Percentiles rank a stretch among this genome's conserved stretches.
phyloP scores from a whole-genome alignment of 2,797 vertebrate genomes.

The Sebastes matsubarae region DNA sequence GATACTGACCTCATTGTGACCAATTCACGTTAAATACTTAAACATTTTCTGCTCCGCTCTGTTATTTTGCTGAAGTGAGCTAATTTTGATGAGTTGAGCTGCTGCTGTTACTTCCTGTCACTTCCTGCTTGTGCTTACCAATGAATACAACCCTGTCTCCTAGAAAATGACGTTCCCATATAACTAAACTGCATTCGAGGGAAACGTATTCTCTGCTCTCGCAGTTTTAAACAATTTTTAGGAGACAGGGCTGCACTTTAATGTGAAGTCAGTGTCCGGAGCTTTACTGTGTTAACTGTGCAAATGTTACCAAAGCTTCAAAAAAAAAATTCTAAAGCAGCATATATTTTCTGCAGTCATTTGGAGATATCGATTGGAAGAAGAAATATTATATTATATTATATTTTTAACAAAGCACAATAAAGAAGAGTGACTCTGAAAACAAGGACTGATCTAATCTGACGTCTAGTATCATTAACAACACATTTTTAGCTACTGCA shows the following conservation, averaged over 20 bases:
- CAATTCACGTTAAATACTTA: not conserved
- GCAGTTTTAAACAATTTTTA: too few species aligned
- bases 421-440: not conserved
- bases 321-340: too few species aligned
- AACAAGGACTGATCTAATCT: not conserved
- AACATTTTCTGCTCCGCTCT: not conserved
- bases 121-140: not conserved
- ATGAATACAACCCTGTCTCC: not conserved
- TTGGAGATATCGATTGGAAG: not conserved
- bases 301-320: not conserved
- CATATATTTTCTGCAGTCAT: not conserved
- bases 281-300: not conserved
- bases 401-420: not conserved
- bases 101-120: not conserved
- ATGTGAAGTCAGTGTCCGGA: not conserved
- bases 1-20: not conserved
- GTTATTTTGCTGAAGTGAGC: not conserved
- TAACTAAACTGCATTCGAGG: too few species aligned
- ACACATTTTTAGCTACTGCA: not conserved
- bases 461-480: not conserved
- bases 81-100: not conserved
- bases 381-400: not conserved
- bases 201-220: too few species aligned
- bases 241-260: not conserved
- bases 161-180: too few species aligned